Base-by-base conservation (phyloP, 2,113 vertebrate species). In the Pelvicachromis taeniatus region DNA sequence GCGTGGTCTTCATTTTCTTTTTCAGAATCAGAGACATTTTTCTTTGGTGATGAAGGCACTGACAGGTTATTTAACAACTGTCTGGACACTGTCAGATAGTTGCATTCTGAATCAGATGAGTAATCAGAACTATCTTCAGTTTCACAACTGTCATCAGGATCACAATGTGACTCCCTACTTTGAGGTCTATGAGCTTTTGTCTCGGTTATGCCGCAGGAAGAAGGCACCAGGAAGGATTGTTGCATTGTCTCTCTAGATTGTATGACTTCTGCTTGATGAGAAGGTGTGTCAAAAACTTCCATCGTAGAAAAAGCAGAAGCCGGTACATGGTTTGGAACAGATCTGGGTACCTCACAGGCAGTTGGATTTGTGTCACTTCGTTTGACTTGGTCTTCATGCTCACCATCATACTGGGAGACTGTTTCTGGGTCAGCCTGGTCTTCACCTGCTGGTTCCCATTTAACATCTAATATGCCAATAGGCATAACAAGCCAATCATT, bases 61-160 rank as follows among this genome's bases (percentile, higher is more conserved):
- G 42, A 23, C 3, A 9, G n/a, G 6, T 31, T 14, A 6, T 31
- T 19, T 2, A 29, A 12, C 2, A 54, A 9, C 5, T 17, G 2
- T 2, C 1, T 54, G 2, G 89, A 29, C 3, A 42, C 80, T 0
- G 89, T 87, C 52, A 92, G 13, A 40, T 23, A 52, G 55, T 91
- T 94, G 4, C 1, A 6, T 17, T 68, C 54, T 7, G 48, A 10
- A 19, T 5, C 38, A 14, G 73, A 16, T 12, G 90, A 65, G 58
- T 93, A 93, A 87, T 93, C 58, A 16, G 13, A 68, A 42, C 93
- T 93, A 77, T 93, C 70, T 2, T 93, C 92, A 4, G 92, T 94
- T 10, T 85, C 85, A 68, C 40, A 78, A 8, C 89, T 88, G 16
- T 89, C 83, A 53, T 81, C 84, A 12, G 23, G 1, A 6, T 58